Conservation (phyloP, 1,140 invertebrate genomes). For the Pachyrhynchus sulphureomaculatus region DNA sequence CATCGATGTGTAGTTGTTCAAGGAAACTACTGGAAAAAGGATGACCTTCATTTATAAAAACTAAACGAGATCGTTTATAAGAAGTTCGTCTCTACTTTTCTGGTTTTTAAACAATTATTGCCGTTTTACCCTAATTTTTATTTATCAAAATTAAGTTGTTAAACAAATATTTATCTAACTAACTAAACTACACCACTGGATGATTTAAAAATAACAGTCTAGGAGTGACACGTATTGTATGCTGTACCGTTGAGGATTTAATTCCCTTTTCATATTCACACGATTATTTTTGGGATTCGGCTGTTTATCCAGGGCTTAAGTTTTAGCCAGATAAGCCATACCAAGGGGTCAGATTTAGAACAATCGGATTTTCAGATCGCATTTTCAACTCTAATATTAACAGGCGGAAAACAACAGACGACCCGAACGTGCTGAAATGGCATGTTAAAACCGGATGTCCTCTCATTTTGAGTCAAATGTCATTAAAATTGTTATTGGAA, state of each 20-base stretch:
- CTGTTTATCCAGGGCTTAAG: slow-evolving; percentile 6
- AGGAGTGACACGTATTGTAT: neutral
- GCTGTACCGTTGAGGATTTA: neutral
- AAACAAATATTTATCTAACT: too few relatives aligned
- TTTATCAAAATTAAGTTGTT: too few relatives aligned
- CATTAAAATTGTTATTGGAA: too few relatives aligned
- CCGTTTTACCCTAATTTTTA: too few relatives aligned
- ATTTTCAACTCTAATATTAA: neutral
- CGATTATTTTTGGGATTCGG: slow-evolving; percentile 5
- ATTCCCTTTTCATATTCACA: slow-evolving; percentile 5
- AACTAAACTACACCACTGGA: neutral
- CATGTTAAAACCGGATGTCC: neutral
- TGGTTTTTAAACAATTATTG: too few relatives aligned
- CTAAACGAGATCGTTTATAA: too few relatives aligned
- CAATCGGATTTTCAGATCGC: slow-evolving; percentile 1
- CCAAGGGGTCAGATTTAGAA: neutral
- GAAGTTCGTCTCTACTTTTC: too few relatives aligned
- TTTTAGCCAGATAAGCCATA: neutral
- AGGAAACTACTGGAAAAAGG: too few relatives aligned
- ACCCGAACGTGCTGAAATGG: neutral
- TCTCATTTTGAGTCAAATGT: too few relatives aligned
- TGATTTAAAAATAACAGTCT: neutral
- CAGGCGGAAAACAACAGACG: slow-evolving; percentile 2
- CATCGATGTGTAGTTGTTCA: too few relatives aligned
- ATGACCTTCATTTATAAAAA: too few relatives aligned